Evolutionary conservation across 2,888 invertebrate species (phyloP).

Genomic region (Drosophila sordidula): DNA sequence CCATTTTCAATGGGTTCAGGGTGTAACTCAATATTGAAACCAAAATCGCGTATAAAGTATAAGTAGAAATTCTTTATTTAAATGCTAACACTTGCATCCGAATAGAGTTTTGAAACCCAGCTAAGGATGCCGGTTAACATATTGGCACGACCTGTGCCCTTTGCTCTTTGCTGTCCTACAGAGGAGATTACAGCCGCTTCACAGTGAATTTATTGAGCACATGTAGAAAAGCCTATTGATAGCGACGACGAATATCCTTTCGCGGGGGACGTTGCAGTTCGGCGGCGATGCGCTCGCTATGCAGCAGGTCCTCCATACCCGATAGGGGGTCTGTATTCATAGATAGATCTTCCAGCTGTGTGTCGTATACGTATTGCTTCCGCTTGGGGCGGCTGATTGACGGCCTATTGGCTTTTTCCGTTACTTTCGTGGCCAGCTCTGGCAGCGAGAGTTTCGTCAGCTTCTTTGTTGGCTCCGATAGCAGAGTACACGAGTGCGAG

Average conservation of each 20-base stretch:
- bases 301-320: slow-evolving; percentile 13
- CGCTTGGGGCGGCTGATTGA: not conserved
- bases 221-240: slow-evolving; percentile 1
- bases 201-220: slow-evolving; percentile 30
- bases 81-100: not conserved
- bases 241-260: slow-evolving; percentile 8
- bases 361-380: slow-evolving; percentile 4
- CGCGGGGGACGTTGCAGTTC: slow-evolving; percentile 11
- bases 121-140: no score
- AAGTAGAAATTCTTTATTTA: slow-evolving; percentile 4
- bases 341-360: not conserved
- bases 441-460: slow-evolving; percentile 6
- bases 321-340: not conserved
- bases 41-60: no score
- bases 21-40: no score
- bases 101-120: not conserved
- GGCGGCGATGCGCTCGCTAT: not conserved
- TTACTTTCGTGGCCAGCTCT: slow-evolving; percentile 29
- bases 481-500: not conserved
- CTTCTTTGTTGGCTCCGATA: not conserved
- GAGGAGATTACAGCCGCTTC: not conserved
- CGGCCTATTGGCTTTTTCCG: not conserved
- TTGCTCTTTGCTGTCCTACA: no score
- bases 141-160: no score
- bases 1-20: no score